A percentile compares a stretch with the other conserved stretches of the same genome.
Evolutionary conservation across 2,888 invertebrate genomes (phyloP).

Genomic region (Acronicta psi): DNA sequence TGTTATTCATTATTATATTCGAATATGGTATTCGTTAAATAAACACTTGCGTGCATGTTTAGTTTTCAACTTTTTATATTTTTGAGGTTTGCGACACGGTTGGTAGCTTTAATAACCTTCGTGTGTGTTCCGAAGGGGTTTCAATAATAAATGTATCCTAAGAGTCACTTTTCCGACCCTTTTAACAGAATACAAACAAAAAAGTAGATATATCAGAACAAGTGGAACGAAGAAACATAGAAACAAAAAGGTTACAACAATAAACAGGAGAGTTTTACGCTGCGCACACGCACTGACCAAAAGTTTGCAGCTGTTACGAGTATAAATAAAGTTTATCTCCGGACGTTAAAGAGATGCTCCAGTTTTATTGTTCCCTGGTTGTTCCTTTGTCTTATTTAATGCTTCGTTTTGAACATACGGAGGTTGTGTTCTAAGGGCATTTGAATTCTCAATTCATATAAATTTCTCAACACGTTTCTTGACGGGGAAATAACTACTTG

Average conservation of each 20-base stretch:
- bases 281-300: slow-evolving; percentile 84
- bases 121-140: slow-evolving; percentile 68
- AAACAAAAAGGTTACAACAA: slow-evolving; percentile 80
- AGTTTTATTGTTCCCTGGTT: slow-evolving; percentile 84
- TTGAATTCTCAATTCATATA: no score
- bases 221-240: slow-evolving; percentile 66
- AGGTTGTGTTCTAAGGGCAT: slow-evolving; percentile 25
- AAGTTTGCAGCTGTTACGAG: slow-evolving; percentile 87
- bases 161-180: slow-evolving; percentile 66
- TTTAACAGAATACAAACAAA: slow-evolving; percentile 69
- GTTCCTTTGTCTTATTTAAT: slow-evolving; percentile 73
- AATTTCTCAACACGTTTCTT: slow-evolving; percentile 3
- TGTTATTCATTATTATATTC: no score
- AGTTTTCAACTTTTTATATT: slow-evolving; percentile 1
- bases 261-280: slow-evolving; percentile 70
- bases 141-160: slow-evolving; percentile 40
- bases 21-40: no score
- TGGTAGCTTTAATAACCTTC: slow-evolving; percentile 42
- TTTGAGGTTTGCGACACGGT: slow-evolving; percentile 22
- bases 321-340: slow-evolving; percentile 88
- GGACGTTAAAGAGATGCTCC: slow-evolving; percentile 81
- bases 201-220: slow-evolving; percentile 57
- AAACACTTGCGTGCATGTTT: background rate
- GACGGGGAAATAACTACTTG: background rate
- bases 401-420: slow-evolving; percentile 27